Evolutionary conservation across 2,888 invertebrate genomes (phyloP).

Genomic region (Polyommatus iphigenia): DNA sequence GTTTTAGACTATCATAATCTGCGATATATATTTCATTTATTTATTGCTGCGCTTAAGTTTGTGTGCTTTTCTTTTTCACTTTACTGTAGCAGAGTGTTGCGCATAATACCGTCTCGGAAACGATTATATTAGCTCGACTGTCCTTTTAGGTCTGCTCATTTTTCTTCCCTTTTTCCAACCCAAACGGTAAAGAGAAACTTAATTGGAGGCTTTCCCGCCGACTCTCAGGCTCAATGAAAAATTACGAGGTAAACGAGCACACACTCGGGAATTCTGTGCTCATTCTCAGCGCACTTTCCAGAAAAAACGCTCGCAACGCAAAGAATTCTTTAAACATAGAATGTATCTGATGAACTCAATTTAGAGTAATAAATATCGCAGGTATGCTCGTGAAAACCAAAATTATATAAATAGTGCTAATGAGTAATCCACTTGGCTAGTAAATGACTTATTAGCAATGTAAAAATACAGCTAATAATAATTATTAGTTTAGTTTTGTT

Average conservation of each 20-base stretch:
- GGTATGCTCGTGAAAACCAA: not conserved
- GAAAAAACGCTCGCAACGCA: slow-evolving; percentile 67
- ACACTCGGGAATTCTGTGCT: slow-evolving; percentile 72
- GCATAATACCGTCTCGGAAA: slow-evolving; percentile 8
- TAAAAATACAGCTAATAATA: too few relatives aligned
- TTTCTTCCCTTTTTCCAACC: slow-evolving; percentile 69
- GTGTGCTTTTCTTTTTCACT: not conserved
- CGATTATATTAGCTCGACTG: slow-evolving; percentile 49
- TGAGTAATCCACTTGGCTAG: too few relatives aligned
- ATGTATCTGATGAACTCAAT: slow-evolving; percentile 53
- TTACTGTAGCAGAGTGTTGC: not conserved
- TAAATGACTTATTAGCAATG: too few relatives aligned
- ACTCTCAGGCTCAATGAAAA: slow-evolving; percentile 79
- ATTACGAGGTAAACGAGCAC: slow-evolving; percentile 78
- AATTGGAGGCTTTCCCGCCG: slow-evolving; percentile 77
- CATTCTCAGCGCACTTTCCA: slow-evolving; percentile 55
- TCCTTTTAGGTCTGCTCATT: slow-evolving; percentile 73
- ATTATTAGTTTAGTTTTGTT: too few relatives aligned
- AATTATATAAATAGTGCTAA: too few relatives aligned
- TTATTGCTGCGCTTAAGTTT: not conserved
- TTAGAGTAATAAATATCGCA: slow-evolving; percentile 21
- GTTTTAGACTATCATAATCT: too few relatives aligned
- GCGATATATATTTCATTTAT: too few relatives aligned
- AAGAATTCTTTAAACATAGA: slow-evolving; percentile 58
- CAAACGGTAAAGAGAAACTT: slow-evolving; percentile 79